A percentile compares a stretch with the other conserved stretches of the same genome.
Evolutionary conservation across 1,140 invertebrate genomes (phyloP).

Genomic region (Bombus terrestris): DNA sequence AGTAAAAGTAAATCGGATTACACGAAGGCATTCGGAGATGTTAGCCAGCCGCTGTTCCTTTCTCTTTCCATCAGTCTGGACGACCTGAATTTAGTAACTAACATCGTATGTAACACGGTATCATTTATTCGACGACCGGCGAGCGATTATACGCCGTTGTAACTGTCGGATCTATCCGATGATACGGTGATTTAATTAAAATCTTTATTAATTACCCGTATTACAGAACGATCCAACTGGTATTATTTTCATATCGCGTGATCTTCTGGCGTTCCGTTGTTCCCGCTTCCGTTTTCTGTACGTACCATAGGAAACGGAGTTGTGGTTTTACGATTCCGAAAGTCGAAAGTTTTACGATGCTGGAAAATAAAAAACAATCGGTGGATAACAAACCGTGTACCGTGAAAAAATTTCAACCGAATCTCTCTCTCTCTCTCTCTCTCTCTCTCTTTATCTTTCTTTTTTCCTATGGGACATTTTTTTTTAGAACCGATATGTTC

Average conservation of each 20-base stretch:
- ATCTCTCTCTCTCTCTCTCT: not conserved
- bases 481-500: not conserved
- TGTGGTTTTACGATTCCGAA: not conserved
- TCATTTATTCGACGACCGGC: constrained; percentile 24
- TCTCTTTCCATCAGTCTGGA: not conserved
- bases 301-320: not conserved
- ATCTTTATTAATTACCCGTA: constrained; percentile 47
- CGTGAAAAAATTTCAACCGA: not conserved
- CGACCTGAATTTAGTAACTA: constrained; percentile 43
- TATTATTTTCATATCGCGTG: constrained; percentile 39
- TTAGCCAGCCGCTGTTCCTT: not conserved
- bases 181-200: constrained; percentile 48
- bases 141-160: constrained; percentile 27
- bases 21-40: constrained; percentile 32
- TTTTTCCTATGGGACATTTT: not conserved
- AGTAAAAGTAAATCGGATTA: constrained; percentile 56
- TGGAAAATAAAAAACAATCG: not conserved
- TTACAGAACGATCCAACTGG: constrained; percentile 1
- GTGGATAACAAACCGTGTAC: not conserved
- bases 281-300: not conserved
- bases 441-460: not conserved
- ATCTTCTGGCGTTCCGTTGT: not conserved
- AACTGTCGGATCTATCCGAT: constrained; percentile 28
- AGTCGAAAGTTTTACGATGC: constrained; percentile 10
- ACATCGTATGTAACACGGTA: constrained; percentile 28